Percentiles rank a stretch among this genome's conserved stretches.
phyloP scores from a whole-genome alignment of 2,113 vertebrate species.

The Pachycephala philippinensis region DNA sequence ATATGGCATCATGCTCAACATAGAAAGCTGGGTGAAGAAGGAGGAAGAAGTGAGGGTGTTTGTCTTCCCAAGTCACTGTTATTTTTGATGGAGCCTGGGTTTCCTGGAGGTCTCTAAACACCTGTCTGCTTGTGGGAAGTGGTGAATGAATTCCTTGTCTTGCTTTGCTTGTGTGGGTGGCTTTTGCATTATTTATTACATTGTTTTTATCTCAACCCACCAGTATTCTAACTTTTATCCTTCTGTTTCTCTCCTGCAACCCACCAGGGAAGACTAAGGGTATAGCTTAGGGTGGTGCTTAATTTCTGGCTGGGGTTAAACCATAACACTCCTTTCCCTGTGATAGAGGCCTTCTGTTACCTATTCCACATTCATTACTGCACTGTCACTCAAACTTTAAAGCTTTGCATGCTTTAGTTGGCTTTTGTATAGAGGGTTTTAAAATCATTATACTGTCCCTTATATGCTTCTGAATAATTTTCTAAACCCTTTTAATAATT shows the following conservation, averaged over 20 bases:
- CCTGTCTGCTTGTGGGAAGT: not conserved
- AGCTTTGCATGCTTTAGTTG: not conserved
- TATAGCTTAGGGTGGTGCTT: too few species aligned
- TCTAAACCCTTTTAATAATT: not conserved
- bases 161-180: not conserved
- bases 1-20: not conserved
- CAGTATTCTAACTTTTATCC: not conserved
- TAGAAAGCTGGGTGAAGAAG: not conserved
- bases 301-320: not conserved
- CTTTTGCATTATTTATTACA: not conserved
- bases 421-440: not conserved
- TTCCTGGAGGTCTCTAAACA: not conserved
- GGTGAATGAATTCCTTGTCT: not conserved
- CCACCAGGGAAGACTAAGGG: not conserved
- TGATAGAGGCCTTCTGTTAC: not conserved
- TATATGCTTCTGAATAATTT: not conserved
- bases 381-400: not conserved
- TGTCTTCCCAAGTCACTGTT: not conserved
- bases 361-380: not conserved
- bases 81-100: accelerated
- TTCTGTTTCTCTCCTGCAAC: not conserved
- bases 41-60: not conserved
- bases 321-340: not conserved
- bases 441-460: not conserved
- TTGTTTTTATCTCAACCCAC: not conserved